Evolutionary conservation across 2,797 vertebrate species (phyloP), one percentile per base, ranked within the genome.

Genomic region (Xiphorhynchus erythropygius): DNA sequence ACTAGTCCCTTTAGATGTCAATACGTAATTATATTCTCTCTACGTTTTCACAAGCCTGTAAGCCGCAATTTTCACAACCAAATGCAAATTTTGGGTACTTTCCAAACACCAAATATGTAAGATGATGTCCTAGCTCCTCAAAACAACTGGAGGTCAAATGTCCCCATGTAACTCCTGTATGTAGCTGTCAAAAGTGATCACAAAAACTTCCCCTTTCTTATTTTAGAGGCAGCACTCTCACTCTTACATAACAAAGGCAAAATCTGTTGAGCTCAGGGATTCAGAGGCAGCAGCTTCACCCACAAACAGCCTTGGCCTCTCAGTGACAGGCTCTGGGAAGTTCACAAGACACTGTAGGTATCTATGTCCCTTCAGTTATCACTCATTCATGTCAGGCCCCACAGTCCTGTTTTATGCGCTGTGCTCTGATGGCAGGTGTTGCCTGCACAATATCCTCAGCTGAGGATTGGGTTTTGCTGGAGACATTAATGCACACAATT

Each of bases 131-230:
- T 81, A 1, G 0, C 46, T 78, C 64, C 64, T 92, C 74, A 71
- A 81, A 94, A 88, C 52, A 89, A 73, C 14, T 14, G 69, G 50
- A 86, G 83, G 60, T 88, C 86, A 94, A 87, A 94, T 70, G 56
- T 56, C 17, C 64, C 80, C 47, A 12, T 64, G 83, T 71, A 96
- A 93, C 56, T 95, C 86, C 88, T 68, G 87, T 87, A 41, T 88
- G 89, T 67, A 78, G 71, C 90, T 92, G 55, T 65, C 85, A 90
- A 93, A 96, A 96, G 73, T 24, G 60, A 87, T 71, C 87, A 87
- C 64, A 76, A 68, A 78, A 87, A 92, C 94, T 97, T 97, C 96
- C 82, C 62, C 47, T 95, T 97, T 94, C 93, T 95, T 94, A 96
- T 97, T 97, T 97, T 96, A 95, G 93, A 91, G 85, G 84, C 86